Conservation (phyloP, 2,113 vertebrate species). For the Nothobranchius kuhntae region DNA sequence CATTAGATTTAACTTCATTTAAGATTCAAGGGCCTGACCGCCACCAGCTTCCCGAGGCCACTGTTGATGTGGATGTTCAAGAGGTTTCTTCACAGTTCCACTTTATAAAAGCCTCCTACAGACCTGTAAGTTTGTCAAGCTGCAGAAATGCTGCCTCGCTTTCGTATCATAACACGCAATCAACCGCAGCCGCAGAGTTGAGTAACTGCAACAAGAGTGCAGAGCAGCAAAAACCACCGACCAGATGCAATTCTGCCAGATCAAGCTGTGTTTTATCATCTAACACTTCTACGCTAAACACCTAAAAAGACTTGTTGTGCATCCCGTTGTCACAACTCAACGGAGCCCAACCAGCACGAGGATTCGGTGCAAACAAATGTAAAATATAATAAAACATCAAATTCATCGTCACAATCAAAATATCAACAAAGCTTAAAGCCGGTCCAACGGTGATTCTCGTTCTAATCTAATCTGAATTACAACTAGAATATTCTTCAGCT, state of each 20-base stretch:
- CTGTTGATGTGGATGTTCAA: background rate
- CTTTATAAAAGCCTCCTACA: background rate
- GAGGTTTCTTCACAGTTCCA: background rate
- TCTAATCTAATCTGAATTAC: too few relatives aligned
- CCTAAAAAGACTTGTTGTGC: background rate
- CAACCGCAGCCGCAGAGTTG: background rate
- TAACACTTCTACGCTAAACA: background rate
- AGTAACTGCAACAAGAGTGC: background rate
- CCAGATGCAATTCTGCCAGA: background rate
- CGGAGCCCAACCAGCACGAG: too few relatives aligned
- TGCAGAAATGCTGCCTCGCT: background rate
- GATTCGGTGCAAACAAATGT: too few relatives aligned
- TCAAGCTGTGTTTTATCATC: background rate
- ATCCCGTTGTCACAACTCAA: background rate
- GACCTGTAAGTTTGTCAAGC: background rate
- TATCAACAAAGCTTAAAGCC: too few relatives aligned
- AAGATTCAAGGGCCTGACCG: constrained; percentile 32
- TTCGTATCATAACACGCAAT: background rate
- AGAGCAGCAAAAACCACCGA: background rate
- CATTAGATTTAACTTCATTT: constrained; percentile 43
- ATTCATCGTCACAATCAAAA: too few relatives aligned
- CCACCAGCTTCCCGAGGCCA: constrained; percentile 2
- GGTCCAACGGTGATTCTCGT: too few relatives aligned
- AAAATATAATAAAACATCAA: too few relatives aligned
- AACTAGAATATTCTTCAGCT: too few relatives aligned